A percentile compares a stretch with the other conserved stretches of the same genome.
Evolutionary conservation across 2,797 vertebrate species (phyloP).

Genomic region (Peromyscus nudipes): DNA sequence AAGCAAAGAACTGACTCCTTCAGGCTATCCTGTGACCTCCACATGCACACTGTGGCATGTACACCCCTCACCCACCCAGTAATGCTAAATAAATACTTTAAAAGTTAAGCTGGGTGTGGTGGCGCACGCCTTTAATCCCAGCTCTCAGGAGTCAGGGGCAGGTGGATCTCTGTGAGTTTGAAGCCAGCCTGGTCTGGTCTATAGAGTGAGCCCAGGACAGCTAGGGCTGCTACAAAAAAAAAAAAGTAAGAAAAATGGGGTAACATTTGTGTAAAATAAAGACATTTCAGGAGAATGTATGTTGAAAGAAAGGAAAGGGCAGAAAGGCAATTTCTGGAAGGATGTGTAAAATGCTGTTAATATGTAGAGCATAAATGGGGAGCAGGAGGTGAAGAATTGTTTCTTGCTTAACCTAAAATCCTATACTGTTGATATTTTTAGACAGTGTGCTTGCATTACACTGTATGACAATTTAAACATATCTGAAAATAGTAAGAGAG

Average conservation of each 20-base stretch:
- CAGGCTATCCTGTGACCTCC: background rate
- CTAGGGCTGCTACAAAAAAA: background rate
- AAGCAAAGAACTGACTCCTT: background rate
- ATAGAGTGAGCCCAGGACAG: background rate
- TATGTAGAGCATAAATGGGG: background rate
- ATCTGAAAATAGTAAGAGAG: conserved; percentile 69
- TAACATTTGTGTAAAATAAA: conserved; percentile 52
- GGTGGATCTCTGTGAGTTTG: background rate
- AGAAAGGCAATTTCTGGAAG: conserved; percentile 44
- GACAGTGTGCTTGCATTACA: background rate
- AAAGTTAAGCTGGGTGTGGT: background rate
- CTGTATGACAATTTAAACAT: conserved; percentile 8
- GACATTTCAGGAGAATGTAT: background rate
- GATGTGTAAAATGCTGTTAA: conserved; percentile 37
- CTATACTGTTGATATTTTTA: conserved; percentile 55
- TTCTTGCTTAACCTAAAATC: conserved; percentile 50
- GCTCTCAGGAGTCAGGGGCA: background rate
- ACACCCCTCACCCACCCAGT: no score
- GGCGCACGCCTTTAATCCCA: background rate
- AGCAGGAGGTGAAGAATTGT: background rate
- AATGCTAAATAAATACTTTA: background rate
- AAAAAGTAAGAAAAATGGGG: background rate
- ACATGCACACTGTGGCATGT: background rate
- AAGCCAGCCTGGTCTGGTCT: background rate
- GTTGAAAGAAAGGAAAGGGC: background rate